Evolutionary conservation across 2,113 vertebrate species (phyloP).

Genomic region (Amazona vittata): DNA sequence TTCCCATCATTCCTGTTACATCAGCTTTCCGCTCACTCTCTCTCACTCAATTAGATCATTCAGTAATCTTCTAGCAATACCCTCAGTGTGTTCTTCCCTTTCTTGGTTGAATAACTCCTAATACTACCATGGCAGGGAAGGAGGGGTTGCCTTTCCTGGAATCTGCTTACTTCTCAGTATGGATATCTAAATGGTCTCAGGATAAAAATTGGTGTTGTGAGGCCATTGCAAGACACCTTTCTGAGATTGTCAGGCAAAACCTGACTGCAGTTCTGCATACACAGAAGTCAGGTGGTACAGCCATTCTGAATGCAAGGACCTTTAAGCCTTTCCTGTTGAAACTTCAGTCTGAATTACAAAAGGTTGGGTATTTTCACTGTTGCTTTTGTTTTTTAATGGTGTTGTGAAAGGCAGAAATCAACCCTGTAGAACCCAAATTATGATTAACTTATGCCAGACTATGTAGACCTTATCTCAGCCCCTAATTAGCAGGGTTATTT

Average conservation of each 20-base stretch:
- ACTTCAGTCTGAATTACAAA: neutral
- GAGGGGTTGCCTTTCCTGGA: slow-evolving; percentile 23
- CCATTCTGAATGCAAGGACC: neutral
- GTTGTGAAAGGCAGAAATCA: neutral
- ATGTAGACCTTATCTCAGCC: slow-evolving; percentile 37
- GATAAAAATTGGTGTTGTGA: neutral
- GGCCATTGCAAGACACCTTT: neutral
- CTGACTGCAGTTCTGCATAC: neutral
- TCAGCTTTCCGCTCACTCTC: neutral
- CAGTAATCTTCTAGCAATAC: neutral
- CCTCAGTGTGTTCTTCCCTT: neutral
- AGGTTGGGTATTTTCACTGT: neutral
- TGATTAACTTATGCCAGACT: slow-evolving; percentile 38
- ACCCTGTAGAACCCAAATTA: neutral
- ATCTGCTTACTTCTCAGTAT: neutral
- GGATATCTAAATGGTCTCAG: slow-evolving; percentile 9
- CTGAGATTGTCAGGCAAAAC: neutral
- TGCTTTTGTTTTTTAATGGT: neutral
- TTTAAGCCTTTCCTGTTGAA: neutral
- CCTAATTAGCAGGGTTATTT: slow-evolving; percentile 9
- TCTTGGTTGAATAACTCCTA: neutral
- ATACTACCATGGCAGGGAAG: neutral
- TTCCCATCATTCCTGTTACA: slow-evolving; percentile 28
- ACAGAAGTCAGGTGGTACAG: neutral
- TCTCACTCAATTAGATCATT: slow-evolving; percentile 1